Base-by-base conservation (phyloP, 1,140 invertebrate genomes). In the Calycopis cecrops region DNA sequence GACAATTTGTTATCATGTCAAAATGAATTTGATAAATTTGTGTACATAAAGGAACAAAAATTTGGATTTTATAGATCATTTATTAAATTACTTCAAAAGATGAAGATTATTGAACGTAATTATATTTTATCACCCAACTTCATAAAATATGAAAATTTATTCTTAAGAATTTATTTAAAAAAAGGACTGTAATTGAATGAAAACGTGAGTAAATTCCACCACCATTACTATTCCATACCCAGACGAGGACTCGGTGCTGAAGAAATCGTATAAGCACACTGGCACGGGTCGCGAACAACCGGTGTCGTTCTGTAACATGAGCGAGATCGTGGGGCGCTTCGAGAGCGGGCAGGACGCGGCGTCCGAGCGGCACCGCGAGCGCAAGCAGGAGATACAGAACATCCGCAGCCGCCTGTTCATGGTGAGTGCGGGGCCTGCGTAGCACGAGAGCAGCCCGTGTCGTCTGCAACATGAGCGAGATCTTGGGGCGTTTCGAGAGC, bases 341-440 rank as follows among this genome's bases (percentile, higher is more conserved):
- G 94, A 94, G 80, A 90, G 90, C 21, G 93, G 92, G 8, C 90
- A 90, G 64, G 85, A 91, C 69, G 67, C 90, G 69, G 79, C 87
- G 0, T 89, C 91, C 56, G 92, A 94, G 62, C 85, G 93, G 33
- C 90, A 92, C 7, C 93, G 95, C 69, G 93, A 95, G 63, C 88
- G 94, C n/a, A 96, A 96, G 78, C 94, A 96, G 71, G 96, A 97
- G 85, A 93, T 96, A 60, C 93, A 94, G 73, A 93, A 92, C 57
- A 94, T 97, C 67, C 90, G 96, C 38, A 95, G 93, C 67, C 88
- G 93, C 53, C 85, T 96, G 8, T 96, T 96, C 76, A 91, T 95
- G 92, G 94, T 94, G 76, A 89, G 79, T 77, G n/a, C 17, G 35
- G 1, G 88, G 93, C 52, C 85, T 96, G 7, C 96, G 96, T 76